Percentiles rank a stretch among this genome's conserved stretches.
Evolutionary conservation across 2,113 vertebrate species (phyloP).

Genomic region (Neoarius graeffei): DNA sequence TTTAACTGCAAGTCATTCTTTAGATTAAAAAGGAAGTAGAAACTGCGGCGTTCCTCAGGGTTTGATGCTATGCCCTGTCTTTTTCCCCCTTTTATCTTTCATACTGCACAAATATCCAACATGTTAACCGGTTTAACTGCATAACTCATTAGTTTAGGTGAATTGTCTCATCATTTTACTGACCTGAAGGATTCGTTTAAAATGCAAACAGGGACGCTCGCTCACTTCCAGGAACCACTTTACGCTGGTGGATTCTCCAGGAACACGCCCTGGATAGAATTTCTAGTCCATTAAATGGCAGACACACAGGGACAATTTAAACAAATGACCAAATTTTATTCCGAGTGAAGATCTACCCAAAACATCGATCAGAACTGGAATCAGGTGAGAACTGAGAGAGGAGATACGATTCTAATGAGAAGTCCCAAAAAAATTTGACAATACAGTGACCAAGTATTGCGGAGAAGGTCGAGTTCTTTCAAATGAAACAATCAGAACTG

Average conservation of each 20-base stretch:
- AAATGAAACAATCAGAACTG: too few species aligned
- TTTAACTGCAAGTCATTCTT: slow-evolving; percentile 58
- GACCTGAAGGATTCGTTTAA: not conserved
- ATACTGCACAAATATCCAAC: not conserved
- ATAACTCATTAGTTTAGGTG: not conserved
- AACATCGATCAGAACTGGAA: too few species aligned
- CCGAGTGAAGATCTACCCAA: too few species aligned
- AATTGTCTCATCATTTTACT: not conserved
- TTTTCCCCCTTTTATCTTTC: too few species aligned
- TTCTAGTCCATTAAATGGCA: not conserved
- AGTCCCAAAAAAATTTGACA: too few species aligned
- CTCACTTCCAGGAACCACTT: not conserved
- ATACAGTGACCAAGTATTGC: too few species aligned
- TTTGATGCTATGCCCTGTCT: not conserved
- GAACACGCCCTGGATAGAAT: not conserved
- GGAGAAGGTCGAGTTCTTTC: too few species aligned
- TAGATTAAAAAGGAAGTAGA: slow-evolving; percentile 57
- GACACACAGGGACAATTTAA: not conserved
- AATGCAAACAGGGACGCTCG: not conserved
- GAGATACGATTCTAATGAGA: too few species aligned
- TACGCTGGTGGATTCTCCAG: not conserved
- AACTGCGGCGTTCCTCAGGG: slow-evolving; percentile 36
- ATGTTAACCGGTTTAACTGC: not conserved
- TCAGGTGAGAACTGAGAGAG: too few species aligned
- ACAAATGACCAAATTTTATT: too few species aligned